Evolutionary conservation across 2,888 invertebrate species (phyloP).

Genomic region (Tetramorium bicarinatum): DNA sequence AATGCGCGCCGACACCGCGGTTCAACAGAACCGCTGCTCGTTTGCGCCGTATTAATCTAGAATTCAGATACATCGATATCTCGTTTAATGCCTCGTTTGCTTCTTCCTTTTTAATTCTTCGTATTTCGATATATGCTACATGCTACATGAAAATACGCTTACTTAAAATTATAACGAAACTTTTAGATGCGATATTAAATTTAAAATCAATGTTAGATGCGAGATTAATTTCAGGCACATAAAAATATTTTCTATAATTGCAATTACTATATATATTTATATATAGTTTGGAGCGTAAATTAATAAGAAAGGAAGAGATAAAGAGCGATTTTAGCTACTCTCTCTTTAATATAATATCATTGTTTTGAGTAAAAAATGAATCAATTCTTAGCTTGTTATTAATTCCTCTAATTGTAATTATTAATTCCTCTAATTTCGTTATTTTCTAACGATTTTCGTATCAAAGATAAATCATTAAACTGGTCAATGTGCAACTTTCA

Average conservation of each 20-base stretch:
- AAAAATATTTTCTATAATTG: too few species aligned
- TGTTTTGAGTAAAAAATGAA: neutral
- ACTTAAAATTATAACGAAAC: neutral
- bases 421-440: neutral
- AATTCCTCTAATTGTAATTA: neutral
- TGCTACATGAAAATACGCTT: neutral
- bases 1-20: conserved; percentile 27
- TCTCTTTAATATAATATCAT: neutral
- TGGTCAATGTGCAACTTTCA: neutral
- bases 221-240: neutral
- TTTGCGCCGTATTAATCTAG: conserved; percentile 26
- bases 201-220: neutral
- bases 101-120: neutral
- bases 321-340: neutral
- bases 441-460: neutral
- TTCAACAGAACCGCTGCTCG: conserved; percentile 22
- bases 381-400: neutral
- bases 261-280: neutral
- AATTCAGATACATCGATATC: conserved; percentile 30
- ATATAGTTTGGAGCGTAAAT: neutral
- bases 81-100: neutral
- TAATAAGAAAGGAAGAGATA: neutral
- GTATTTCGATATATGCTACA: neutral
- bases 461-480: neutral
- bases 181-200: neutral